Evolutionary conservation across 2,113 vertebrate species (phyloP), one percentile per base, ranked within the genome.

Genomic region (Halichoeres trimaculatus): DNA sequence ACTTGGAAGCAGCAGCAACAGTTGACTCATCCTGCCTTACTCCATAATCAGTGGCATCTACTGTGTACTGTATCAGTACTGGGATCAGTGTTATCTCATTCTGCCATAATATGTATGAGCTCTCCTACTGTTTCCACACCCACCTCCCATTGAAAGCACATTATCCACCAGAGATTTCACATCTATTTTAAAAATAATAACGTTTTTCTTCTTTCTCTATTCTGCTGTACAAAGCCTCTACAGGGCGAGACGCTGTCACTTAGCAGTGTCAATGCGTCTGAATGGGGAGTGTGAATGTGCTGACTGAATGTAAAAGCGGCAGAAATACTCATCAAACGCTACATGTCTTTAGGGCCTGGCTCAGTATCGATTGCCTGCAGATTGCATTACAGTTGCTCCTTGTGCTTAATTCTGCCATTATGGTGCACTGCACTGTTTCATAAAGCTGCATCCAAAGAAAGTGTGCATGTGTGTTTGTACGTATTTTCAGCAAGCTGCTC

Each of bases 271-370:
- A 90, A 85, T 83, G 87, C 60, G 59, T 89, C 75, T 90, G 80
- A 89, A 92, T 86, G 80, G 86, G 82, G 43, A 76, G 67, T 69
- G 88, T 73, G 82, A 92, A 91, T 90, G 74, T 94, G 88, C 91
- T 93, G 90, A 93, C 88, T 90, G 89, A 91, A 91, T 88, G 85
- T 76, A 88, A 90, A 90, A 87, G 61, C 38, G 78, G 80, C 85
- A 87, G 85, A 90, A 89, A 89, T 84, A 81, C 84, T 87, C 86
- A 89, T 91, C 87, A 91, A 89, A 86, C 56, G 85, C 78, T 86
- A 72, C 76, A 88, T 92, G 91, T 94, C 91, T 93, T 87, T 90
- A 90, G 91, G 93, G 88, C 87, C 88, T 92, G 90, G 89, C 90
- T 88, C 71, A 1, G 80, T 86, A 90, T 92, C 64, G 93, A 92